Conservation (phyloP, 2,113 vertebrate species). For the Tauraco erythrolophus region DNA sequence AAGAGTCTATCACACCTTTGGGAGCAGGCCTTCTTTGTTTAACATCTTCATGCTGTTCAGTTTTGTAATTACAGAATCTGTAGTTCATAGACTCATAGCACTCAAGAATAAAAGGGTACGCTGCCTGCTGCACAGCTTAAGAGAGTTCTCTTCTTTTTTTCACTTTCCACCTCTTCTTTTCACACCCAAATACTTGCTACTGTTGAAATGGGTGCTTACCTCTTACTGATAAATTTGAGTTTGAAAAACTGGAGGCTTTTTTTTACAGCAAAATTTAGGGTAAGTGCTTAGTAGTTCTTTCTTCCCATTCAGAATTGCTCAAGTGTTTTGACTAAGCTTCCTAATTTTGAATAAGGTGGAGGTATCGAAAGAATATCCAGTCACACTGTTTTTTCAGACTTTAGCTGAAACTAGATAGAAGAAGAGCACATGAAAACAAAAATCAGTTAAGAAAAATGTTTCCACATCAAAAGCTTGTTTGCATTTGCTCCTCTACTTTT, state of each 20-base stretch:
- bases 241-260: background rate
- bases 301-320: background rate
- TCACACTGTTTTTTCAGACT: background rate
- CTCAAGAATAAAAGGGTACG: background rate
- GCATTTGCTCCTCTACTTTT: accelerated
- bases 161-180: background rate
- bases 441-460: background rate
- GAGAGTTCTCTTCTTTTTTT: background rate
- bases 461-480: background rate
- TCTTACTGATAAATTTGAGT: background rate
- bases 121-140: background rate
- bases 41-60: accelerated
- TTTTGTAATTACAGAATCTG: background rate
- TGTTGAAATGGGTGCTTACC: background rate
- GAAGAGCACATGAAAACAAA: background rate
- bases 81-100: background rate
- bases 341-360: background rate
- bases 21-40: accelerated
- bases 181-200: background rate
- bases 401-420: background rate
- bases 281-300: background rate
- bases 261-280: background rate
- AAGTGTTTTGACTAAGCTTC: background rate
- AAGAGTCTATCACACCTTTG: background rate
- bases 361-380: background rate